These are phyloP conservation scores for Odontothrips loti DNA, from an alignment of 2,888 invertebrate species.

Conservation along the genomic window DNA sequence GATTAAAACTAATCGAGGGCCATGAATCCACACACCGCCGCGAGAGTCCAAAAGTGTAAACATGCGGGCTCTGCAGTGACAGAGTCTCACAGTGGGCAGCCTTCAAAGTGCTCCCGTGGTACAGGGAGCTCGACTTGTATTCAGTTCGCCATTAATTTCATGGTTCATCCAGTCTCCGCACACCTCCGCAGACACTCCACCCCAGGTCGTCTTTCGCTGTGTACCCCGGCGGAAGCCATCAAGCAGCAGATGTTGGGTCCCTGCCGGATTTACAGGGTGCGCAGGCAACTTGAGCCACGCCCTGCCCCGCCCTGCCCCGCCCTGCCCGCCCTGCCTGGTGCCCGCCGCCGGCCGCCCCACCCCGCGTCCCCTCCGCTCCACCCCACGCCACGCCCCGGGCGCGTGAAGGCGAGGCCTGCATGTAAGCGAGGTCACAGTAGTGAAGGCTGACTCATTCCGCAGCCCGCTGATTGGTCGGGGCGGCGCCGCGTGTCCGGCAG, in stretches of 20 bases:
- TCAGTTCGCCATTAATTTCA: too few species aligned
- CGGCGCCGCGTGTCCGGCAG: too few species aligned
- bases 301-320: background rate
- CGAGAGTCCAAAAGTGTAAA: too few species aligned
- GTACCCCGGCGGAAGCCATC: background rate
- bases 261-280: background rate
- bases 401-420: slow-evolving; percentile 7
- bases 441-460: background rate
- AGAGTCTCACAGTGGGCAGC: too few species aligned
- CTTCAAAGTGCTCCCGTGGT: too few species aligned
- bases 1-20: too few species aligned
- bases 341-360: background rate
- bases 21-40: too few species aligned
- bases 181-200: too few species aligned
- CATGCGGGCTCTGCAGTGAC: too few species aligned
- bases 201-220: too few species aligned
- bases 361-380: background rate
- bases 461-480: background rate
- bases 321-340: background rate
- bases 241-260: background rate
- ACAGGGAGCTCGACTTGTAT: too few species aligned
- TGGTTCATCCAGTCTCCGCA: too few species aligned
- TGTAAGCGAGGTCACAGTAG: background rate
- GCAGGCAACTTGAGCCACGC: background rate
- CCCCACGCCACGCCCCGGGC: slow-evolving; percentile 1